A percentile compares a stretch with the other conserved stretches of the same genome.
Conservation (phyloP, 2,113 vertebrate genomes). For the Phrynocephalus versicolor region DNA sequence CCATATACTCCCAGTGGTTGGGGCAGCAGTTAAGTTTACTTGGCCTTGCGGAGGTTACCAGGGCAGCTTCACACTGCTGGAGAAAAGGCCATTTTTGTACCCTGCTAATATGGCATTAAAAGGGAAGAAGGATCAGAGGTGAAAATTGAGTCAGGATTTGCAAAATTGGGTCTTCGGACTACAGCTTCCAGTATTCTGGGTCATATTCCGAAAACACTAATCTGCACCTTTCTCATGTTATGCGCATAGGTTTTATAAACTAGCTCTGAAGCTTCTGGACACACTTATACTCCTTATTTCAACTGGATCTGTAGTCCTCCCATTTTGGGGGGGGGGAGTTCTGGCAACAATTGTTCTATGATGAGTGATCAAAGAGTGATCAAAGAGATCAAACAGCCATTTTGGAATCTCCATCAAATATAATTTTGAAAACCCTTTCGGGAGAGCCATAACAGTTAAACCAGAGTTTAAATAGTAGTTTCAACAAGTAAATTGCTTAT, state of each 20-base stretch:
- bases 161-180: too few species aligned
- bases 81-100: not conserved
- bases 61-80: not conserved
- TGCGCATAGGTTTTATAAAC: not conserved
- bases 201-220: too few species aligned
- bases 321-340: not conserved
- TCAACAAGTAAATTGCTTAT: too few species aligned
- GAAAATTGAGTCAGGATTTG: not conserved
- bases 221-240: not conserved
- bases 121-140: not conserved
- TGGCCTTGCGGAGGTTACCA: not conserved
- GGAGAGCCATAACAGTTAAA: not conserved
- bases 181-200: too few species aligned
- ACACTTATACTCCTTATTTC: not conserved
- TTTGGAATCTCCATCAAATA: not conserved
- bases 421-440: not conserved
- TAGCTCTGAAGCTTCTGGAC: not conserved
- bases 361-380: too few species aligned
- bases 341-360: not conserved
- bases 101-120: not conserved
- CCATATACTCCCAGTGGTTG: not conserved
- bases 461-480: too few species aligned
- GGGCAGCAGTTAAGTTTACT: not conserved
- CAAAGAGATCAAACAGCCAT: too few species aligned
- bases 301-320: not conserved